Evolutionary conservation across 1,140 invertebrate species (phyloP).

Genomic region (Danaus plexippus): DNA sequence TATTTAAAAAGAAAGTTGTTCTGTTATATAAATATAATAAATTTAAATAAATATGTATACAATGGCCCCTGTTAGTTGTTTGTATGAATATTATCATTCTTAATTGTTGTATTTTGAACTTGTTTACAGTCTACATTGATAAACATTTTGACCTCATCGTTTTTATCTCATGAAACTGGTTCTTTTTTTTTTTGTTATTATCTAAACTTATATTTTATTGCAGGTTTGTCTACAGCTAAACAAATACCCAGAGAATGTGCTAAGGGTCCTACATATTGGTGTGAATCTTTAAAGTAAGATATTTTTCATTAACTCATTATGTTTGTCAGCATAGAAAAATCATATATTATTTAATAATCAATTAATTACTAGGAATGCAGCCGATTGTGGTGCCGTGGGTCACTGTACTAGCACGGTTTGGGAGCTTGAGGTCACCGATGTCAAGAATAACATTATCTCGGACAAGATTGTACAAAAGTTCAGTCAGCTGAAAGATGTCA

Average conservation of each 20-base stretch:
- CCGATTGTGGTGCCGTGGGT: conserved; percentile 81
- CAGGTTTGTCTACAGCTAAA: conserved; percentile 51
- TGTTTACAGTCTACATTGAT: no score
- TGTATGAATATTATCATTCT: no score
- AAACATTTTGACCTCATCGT: no score
- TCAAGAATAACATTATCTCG: conserved; percentile 85
- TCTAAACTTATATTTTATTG: conserved; percentile 8
- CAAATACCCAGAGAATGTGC: conserved; percentile 60
- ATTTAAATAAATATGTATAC: no score
- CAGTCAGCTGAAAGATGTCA: conserved; percentile 55
- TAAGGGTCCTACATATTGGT: conserved; percentile 58
- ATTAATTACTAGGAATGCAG: conserved; percentile 25
- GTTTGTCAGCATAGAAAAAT: no score
- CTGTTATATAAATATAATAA: no score
- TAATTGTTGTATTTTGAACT: no score
- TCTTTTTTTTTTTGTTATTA: background rate
- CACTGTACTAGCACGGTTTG: conserved; percentile 90
- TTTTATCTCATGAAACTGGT: background rate
- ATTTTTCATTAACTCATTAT: conserved; percentile 4
- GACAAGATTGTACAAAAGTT: conserved; percentile 78
- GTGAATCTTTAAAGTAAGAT: conserved; percentile 53
- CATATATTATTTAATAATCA: no score
- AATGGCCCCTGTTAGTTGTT: no score
- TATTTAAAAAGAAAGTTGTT: no score
- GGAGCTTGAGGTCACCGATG: conserved; percentile 77